Conservation (phyloP, 2,113 vertebrate species). For the Rhea americana region DNA sequence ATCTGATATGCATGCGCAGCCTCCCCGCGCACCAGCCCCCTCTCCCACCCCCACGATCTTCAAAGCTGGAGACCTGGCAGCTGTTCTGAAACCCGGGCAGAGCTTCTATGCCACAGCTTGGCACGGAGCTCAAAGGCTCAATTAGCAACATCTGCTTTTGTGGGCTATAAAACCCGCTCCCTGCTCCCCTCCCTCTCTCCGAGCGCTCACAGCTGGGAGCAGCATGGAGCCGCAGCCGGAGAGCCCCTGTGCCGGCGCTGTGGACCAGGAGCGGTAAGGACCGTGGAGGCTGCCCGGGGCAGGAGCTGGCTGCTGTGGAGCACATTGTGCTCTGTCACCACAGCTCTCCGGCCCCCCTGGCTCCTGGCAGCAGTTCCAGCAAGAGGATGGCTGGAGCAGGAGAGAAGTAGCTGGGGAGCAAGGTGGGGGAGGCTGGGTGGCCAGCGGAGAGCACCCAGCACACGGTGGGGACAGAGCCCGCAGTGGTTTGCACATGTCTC, state of each 20-base stretch:
- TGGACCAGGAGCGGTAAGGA: neutral
- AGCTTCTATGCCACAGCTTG: conserved; percentile 54
- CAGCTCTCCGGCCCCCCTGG: fast-evolving
- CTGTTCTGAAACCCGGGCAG: conserved; percentile 54
- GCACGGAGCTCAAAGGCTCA: conserved; percentile 62
- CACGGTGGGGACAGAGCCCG: neutral
- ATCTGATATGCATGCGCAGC: fast-evolving
- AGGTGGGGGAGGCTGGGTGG: neutral
- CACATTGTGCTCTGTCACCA: neutral
- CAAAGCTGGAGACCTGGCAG: conserved; percentile 60
- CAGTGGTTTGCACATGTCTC: neutral
- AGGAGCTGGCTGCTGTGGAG: neutral
- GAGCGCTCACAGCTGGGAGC: conserved; percentile 53
- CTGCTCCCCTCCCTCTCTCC: conserved; percentile 3
- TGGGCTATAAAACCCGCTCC: conserved; percentile 24
- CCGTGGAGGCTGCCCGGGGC: neutral
- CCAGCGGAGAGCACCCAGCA: fast-evolving
- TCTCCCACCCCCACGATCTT: neutral
- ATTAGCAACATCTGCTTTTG: conserved; percentile 64
- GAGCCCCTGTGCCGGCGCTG: neutral
- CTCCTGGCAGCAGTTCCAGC: neutral
- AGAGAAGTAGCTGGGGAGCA: neutral
- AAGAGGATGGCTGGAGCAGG: too few relatives aligned
- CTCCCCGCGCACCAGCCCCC: neutral
- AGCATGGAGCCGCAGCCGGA: conserved; percentile 11